phyloP scores from a whole-genome alignment of 30 jellyfish, hydroid and myxozoan genomes.

The Aurelia sp. region DNA sequence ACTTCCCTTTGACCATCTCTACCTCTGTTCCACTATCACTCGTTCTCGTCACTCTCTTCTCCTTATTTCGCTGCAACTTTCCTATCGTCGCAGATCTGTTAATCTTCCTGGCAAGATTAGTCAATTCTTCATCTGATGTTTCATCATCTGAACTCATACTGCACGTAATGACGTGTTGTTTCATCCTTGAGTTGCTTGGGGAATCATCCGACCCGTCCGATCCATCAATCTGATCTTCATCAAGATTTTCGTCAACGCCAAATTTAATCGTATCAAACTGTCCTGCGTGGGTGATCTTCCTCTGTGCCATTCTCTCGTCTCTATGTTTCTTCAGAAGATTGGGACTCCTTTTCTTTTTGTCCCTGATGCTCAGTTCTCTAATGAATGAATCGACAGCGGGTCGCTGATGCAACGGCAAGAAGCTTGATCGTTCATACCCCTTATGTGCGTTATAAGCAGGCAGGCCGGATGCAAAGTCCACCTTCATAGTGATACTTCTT shows the following conservation, averaged over 20 bases:
- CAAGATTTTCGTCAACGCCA: slow-evolving; percentile 20
- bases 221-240: slow-evolving; percentile 9
- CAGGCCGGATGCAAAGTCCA: slow-evolving; percentile 44
- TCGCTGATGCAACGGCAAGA: slow-evolving; percentile 27
- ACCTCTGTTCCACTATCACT: not conserved
- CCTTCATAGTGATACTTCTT: slow-evolving; percentile 16
- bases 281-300: slow-evolving; percentile 29
- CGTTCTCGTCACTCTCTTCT: not conserved
- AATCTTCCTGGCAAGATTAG: slow-evolving; percentile 48
- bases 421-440: slow-evolving; percentile 48
- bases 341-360: slow-evolving; percentile 11
- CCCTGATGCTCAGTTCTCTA: slow-evolving; percentile 65
- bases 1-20: not conserved
- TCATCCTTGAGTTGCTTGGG: not conserved
- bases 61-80: slow-evolving; percentile 6
- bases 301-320: not conserved
- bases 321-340: not conserved
- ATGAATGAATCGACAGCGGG: slow-evolving; percentile 58
- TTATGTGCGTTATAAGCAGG: slow-evolving; percentile 39
- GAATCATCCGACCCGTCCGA: not conserved
- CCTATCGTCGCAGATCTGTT: slow-evolving; percentile 45
- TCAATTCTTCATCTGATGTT: slow-evolving; percentile 45
- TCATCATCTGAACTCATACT: slow-evolving; percentile 73
- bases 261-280: slow-evolving; percentile 58
- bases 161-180: slow-evolving; percentile 41